Evolutionary conservation across 2,113 vertebrate genomes (phyloP).

Genomic region (Peromyscus californicus): DNA sequence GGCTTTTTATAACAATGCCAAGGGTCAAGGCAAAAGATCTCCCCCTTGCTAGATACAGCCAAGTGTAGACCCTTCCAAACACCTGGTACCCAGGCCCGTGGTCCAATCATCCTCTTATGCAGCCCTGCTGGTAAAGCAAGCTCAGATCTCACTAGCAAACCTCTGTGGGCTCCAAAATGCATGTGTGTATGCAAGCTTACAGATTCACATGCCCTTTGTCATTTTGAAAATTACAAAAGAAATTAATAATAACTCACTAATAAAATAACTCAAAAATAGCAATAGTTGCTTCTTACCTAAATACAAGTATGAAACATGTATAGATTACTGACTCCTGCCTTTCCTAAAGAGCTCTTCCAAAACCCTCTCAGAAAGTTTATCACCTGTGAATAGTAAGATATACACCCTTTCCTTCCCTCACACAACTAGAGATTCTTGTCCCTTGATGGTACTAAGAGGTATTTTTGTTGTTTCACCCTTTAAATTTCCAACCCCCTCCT

Average conservation of each 20-base stretch:
- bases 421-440: not conserved
- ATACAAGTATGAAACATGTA: not conserved
- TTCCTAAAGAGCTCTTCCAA: conserved; percentile 39
- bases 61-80: too few species aligned
- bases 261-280: not conserved
- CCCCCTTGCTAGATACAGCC: too few species aligned
- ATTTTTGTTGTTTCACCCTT: conserved; percentile 9
- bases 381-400: conserved; percentile 25
- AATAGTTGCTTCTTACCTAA: conserved; percentile 34
- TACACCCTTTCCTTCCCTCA: not conserved
- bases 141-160: too few species aligned
- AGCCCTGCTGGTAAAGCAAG: too few species aligned
- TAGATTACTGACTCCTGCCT: not conserved
- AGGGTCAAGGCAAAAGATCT: too few species aligned
- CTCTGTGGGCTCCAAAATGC: not conserved
- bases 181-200: not conserved
- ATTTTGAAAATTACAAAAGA: conserved; percentile 53
- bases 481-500: not conserved
- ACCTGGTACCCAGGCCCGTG: too few species aligned
- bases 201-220: not conserved
- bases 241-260: conserved; percentile 38
- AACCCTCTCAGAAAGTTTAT: conserved; percentile 57
- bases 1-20: too few species aligned
- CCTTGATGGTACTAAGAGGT: not conserved
- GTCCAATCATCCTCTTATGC: too few species aligned